Evolutionary conservation across 2,113 vertebrate species (phyloP).

Genomic region (Rhabdornis inornatus): DNA sequence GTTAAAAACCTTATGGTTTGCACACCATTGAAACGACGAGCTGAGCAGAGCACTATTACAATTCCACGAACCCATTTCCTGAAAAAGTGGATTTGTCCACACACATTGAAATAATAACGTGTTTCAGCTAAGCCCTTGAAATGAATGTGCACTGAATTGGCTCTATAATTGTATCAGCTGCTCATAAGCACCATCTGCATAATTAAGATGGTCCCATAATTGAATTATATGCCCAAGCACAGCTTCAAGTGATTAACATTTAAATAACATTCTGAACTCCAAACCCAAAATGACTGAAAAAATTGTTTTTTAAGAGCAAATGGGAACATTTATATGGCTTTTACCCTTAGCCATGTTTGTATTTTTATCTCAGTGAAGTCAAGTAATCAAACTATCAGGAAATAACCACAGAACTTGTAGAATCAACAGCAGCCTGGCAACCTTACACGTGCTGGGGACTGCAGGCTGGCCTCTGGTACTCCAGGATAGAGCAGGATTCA

Average conservation of each 20-base stretch:
- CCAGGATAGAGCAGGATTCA: neutral
- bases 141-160: slow-evolving; percentile 1
- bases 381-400: slow-evolving; percentile 18
- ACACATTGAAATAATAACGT: neutral
- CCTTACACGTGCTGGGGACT: neutral
- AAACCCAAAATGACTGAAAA: slow-evolving; percentile 39
- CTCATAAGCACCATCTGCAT: slow-evolving; percentile 52
- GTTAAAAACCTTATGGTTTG: neutral
- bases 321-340: slow-evolving; percentile 3
- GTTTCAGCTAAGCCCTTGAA: slow-evolving; percentile 29
- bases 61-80: neutral
- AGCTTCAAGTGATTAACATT: slow-evolving; percentile 64
- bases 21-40: neutral
- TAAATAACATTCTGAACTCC: slow-evolving; percentile 57
- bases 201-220: slow-evolving; percentile 57
- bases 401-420: neutral
- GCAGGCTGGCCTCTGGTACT: neutral
- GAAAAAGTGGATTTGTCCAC: slow-evolving; percentile 7
- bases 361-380: slow-evolving; percentile 12
- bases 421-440: neutral
- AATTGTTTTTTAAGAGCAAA: slow-evolving; percentile 7
- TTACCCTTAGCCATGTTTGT: neutral
- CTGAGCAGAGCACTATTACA: neutral
- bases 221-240: slow-evolving; percentile 55
- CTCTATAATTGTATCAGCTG: slow-evolving; percentile 53